Evolutionary conservation across 2,113 vertebrate species (phyloP).

Genomic region (Anarrhichthys ocellatus): DNA sequence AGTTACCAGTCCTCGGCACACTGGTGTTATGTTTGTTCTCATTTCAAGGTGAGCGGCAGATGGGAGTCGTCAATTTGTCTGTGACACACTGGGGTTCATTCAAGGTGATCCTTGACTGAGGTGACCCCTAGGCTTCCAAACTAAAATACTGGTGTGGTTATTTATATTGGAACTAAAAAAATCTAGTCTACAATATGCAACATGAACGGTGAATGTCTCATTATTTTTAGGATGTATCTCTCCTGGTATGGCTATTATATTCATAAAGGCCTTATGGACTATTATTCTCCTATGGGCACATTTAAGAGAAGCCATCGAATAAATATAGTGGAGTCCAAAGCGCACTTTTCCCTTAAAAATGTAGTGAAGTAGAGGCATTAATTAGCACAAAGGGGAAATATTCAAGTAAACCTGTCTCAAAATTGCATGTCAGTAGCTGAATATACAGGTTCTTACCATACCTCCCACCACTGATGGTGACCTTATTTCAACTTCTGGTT

Average conservation of each 20-base stretch:
- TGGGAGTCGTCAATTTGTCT: slow-evolving; percentile 48
- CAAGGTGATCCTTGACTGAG: slow-evolving; percentile 16
- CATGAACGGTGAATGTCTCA: not conserved
- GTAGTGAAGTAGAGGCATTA: not conserved
- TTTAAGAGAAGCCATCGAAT: not conserved
- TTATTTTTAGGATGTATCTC: not conserved
- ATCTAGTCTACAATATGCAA: not conserved
- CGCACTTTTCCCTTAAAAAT: not conserved
- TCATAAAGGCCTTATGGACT: not conserved
- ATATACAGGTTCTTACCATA: not conserved
- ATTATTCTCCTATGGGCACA: not conserved
- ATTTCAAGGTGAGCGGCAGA: slow-evolving; percentile 58
- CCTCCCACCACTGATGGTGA: not conserved
- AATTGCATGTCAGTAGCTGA: not conserved
- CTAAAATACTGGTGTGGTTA: not conserved
- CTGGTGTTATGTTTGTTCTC: slow-evolving; percentile 50
- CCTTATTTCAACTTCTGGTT: slow-evolving; percentile 8
- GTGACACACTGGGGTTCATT: slow-evolving; percentile 12
- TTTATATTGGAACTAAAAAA: not conserved
- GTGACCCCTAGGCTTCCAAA: not conserved
- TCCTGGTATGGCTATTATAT: not conserved
- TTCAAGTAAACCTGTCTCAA: no score
- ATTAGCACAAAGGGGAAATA: no score
- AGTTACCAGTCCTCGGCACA: not conserved
- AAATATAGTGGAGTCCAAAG: not conserved